Conservation (phyloP, 2,888 invertebrate genomes). For the Coecobrya sp. region DNA sequence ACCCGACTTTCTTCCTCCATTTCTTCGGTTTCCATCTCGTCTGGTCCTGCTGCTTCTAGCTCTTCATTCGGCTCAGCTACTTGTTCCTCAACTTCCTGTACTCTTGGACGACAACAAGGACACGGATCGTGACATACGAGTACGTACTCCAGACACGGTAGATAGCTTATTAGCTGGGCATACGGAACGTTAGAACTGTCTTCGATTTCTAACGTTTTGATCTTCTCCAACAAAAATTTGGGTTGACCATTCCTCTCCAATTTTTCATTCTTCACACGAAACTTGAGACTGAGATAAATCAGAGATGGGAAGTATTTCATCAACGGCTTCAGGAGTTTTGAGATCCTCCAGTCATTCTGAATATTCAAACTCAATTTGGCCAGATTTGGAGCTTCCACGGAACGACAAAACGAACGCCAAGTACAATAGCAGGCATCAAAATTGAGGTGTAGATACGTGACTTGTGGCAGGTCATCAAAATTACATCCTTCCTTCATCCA, state of each 20-base stretch:
- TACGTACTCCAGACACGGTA: not conserved
- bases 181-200: not conserved
- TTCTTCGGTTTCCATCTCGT: too few relatives aligned
- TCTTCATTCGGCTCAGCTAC: not conserved
- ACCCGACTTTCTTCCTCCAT: too few relatives aligned
- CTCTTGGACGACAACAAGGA: not conserved
- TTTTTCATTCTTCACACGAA: not conserved
- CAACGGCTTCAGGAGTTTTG: not conserved
- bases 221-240: not conserved
- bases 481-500: not conserved
- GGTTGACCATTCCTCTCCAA: not conserved
- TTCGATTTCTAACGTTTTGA: not conserved
- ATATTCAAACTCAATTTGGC: too few relatives aligned
- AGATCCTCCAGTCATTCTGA: too few relatives aligned
- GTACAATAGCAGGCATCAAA: not conserved
- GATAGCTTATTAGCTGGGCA: not conserved
- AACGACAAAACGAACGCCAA: not conserved
- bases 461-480: not conserved
- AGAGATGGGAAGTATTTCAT: not conserved
- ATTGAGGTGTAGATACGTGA: not conserved
- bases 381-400: too few relatives aligned
- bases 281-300: not conserved
- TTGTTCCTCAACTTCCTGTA: not conserved
- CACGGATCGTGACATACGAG: not conserved
- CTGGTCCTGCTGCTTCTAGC: not conserved